Evolutionary conservation across 1,140 invertebrate genomes (phyloP), one percentile per base, ranked within the genome.

Genomic region (Pomacea maculata): DNA sequence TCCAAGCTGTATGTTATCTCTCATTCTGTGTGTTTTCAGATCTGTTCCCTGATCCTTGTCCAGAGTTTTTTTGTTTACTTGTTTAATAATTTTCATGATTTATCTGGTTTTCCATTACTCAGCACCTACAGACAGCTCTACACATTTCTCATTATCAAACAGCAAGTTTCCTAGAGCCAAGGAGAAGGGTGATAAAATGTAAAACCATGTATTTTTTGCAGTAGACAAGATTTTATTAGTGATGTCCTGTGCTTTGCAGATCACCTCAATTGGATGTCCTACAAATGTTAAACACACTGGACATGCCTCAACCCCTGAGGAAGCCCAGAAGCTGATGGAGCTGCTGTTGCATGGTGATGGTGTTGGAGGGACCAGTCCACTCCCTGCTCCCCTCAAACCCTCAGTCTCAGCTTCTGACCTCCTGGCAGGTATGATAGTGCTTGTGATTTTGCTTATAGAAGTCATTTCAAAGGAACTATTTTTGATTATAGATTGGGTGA

Each of bases 241-340:
- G 15, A 8, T 17, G 9, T 14, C 11, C 11, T 61, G 11, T 71
- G 21, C 19, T 19, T 67, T 19, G 29, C 76, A 87, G 85, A 84
- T 86, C 54, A 63, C 75, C 57, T 77, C 63, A 55, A 90, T 90
- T 72, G 86, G 89, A 45, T 78, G 84, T 17, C 89, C 89, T 45
- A 90, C 85, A n/a, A 90, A 90, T 82, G 87, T 90, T 17, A 82
- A 81, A n/a, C 88, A 89, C 65, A 85, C 85, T 19, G 85, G 87
- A 17, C 88, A 89, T 85, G 87, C 88, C 45, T 79, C 75, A 10
- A 87, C 78, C 71, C 83, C 83, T 10, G 86, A 86, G 74, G 88
- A 90, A 71, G 89, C 89, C 15, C 76, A 88, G 81, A 85, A 84
- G 55, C 75, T 90, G 68, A 89, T 90, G 63, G 85, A 89, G 72